phyloP scores from a whole-genome alignment of 1,140 invertebrate genomes.

The Homarus americanus region DNA sequence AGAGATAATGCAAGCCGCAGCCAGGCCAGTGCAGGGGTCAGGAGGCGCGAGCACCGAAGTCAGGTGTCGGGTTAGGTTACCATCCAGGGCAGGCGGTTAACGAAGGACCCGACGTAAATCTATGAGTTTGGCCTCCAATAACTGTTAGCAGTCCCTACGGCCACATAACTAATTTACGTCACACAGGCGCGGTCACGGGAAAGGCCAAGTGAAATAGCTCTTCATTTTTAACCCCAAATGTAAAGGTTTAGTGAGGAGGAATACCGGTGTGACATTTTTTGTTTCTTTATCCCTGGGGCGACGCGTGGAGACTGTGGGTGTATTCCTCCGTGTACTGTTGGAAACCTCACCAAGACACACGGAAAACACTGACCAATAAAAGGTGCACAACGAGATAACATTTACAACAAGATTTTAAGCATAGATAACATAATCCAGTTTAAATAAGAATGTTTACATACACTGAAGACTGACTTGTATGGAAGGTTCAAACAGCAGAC shows the following conservation, averaged over 20 bases:
- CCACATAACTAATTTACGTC: slow-evolving; percentile 65
- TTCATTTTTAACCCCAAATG: background rate
- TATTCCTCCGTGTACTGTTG: too few relatives aligned
- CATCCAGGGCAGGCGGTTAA: slow-evolving; percentile 60
- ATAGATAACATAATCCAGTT: too few relatives aligned
- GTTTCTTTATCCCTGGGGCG: too few relatives aligned
- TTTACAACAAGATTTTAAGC: too few relatives aligned
- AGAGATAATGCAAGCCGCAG: slow-evolving; percentile 29
- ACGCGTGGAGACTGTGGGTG: too few relatives aligned
- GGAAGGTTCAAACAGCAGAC: too few relatives aligned
- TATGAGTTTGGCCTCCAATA: slow-evolving; percentile 72
- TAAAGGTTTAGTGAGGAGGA: background rate
- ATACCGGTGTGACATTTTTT: background rate
- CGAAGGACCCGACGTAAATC: slow-evolving; percentile 70
- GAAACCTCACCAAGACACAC: too few relatives aligned
- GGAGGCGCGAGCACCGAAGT: slow-evolving; percentile 36
- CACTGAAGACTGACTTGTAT: too few relatives aligned
- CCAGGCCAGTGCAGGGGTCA: slow-evolving; percentile 25
- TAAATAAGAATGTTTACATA: too few relatives aligned
- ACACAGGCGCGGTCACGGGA: slow-evolving; percentile 50
- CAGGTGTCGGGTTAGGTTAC: slow-evolving; percentile 65
- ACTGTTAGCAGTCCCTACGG: slow-evolving; percentile 56
- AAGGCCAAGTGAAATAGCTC: background rate
- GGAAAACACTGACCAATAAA: too few relatives aligned
- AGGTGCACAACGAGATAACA: too few relatives aligned